Evolutionary conservation across 2,797 vertebrate genomes (phyloP).

Genomic region (Sebastes taczanowskii): DNA sequence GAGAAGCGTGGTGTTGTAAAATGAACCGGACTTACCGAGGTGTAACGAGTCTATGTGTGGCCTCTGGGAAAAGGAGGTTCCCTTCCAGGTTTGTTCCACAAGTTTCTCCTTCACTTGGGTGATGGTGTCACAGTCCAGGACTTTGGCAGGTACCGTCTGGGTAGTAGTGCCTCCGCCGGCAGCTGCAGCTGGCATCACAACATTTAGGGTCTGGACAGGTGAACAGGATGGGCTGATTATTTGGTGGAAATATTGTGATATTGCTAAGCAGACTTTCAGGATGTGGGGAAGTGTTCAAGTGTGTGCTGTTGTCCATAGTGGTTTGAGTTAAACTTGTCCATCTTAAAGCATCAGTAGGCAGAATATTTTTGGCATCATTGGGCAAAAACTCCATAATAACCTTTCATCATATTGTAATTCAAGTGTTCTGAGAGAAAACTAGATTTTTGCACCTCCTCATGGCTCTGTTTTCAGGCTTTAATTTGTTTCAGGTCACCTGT

Average conservation of each 20-base stretch:
- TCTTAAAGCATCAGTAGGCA: no score
- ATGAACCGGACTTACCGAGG: constrained; percentile 84
- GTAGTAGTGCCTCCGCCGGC: constrained; percentile 71
- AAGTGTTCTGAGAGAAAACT: no score
- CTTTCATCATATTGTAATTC: no score
- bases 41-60: constrained; percentile 91
- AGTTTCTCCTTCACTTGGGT: constrained; percentile 98
- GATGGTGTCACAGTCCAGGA: constrained; percentile 97
- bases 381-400: no score
- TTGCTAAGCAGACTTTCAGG: background rate
- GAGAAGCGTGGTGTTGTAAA: background rate
- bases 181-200: constrained; percentile 81
- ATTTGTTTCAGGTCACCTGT: no score
- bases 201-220: constrained; percentile 89
- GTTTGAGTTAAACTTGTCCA: background rate
- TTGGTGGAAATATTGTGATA: background rate
- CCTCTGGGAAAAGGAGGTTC: constrained; percentile 89
- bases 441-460: no score
- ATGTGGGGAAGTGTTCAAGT: background rate
- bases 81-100: constrained; percentile 94
- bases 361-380: no score
- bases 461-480: no score
- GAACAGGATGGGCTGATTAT: background rate
- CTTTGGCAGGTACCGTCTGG: constrained; percentile 90
- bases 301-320: background rate